Base-by-base conservation (phyloP, 2,888 invertebrate genomes). In the Omphaloscelis lunosa region DNA sequence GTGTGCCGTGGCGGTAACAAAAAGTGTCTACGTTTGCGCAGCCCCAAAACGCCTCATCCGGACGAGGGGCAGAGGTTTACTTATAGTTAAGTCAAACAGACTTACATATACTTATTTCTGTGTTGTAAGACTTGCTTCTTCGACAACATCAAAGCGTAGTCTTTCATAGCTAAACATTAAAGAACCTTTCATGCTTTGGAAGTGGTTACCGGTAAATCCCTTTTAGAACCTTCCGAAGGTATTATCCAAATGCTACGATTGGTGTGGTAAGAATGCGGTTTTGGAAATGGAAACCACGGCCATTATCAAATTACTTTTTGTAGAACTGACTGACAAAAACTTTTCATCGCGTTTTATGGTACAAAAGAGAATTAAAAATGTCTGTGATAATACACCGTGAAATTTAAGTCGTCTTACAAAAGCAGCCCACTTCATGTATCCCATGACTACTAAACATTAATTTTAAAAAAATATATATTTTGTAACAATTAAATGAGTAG, bases 141-240 rank as follows among this genome's bases (percentile, higher is more conserved):
- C 23, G 1, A 17, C 9, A 59, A 75, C 41, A 61, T 82, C 65
- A 75, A 79, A 79, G 41, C 34, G 1, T 17, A 56, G 5, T 20
- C 48, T 62, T n/a, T 65, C 23, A 61, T 27, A 45, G 34, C 23
- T 61, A 53, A 61, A 81, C 82, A 29, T 66, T 34, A 82, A 75
- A 66, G 20, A 27, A 5, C 34, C 65, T 74, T 61, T 73, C 20
- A 73, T 59, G 41, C 34, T 53, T 53, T 23, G 34, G n/a, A 82
- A 75, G 41, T 29, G 39, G 76, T 65, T 66, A 20, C 27, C 2
- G 41, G 15, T 74, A 34, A 73, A 75, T 81, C 75, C 17, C 12
- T 27, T 75, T 65, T 8, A n/a, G 34, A 45, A 34, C 17, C 27
- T 39, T 58, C 15, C 5, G 15, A 29, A 48, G n/a, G 39, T 45